phyloP scores from a whole-genome alignment of 2,888 invertebrate genomes.

The Mythimna vitellina region DNA sequence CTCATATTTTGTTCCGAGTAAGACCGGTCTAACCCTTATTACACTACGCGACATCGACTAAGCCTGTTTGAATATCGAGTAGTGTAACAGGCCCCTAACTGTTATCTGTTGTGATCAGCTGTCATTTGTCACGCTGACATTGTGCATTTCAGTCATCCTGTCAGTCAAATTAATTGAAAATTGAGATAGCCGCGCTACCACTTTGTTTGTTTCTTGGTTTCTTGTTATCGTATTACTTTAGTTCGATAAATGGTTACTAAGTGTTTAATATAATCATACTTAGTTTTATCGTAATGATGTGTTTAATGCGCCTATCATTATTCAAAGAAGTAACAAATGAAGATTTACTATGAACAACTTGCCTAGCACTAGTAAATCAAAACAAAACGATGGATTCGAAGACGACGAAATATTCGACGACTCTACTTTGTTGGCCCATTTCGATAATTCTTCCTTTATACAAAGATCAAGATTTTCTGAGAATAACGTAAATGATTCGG shows the following conservation, averaged over 20 bases:
- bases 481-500: slow-evolving; percentile 71
- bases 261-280: background rate
- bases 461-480: slow-evolving; percentile 69
- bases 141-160: background rate
- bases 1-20: too few species aligned
- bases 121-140: background rate
- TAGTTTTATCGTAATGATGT: background rate
- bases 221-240: background rate
- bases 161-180: background rate
- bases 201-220: too few species aligned
- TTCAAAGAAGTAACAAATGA: slow-evolving; percentile 24
- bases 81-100: too few species aligned
- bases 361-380: slow-evolving; percentile 66
- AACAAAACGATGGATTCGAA: slow-evolving; percentile 71
- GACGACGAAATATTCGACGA: slow-evolving; percentile 85
- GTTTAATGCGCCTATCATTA: background rate
- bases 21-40: too few species aligned
- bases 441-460: slow-evolving; percentile 77
- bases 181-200: slow-evolving; percentile 24
- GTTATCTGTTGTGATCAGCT: slow-evolving; percentile 14
- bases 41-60: too few species aligned
- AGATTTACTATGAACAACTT: slow-evolving; percentile 67
- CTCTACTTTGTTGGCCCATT: slow-evolving; percentile 81
- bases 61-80: too few species aligned
- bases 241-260: background rate